Base-by-base conservation (phyloP, 2,888 invertebrate species). In the Iselma pallidipennis region DNA sequence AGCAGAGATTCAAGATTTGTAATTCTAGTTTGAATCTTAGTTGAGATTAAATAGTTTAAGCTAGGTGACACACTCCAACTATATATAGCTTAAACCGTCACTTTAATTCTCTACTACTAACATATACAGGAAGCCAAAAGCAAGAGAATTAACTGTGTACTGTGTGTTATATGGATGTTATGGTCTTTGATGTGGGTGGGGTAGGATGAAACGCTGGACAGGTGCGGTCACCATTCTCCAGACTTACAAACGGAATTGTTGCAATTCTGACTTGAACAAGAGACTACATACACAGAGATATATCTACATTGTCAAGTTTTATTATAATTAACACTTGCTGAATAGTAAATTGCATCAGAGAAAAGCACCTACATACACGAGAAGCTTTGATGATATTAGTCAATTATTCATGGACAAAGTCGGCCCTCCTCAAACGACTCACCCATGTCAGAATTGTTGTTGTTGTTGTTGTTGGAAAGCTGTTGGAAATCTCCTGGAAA, bases 191-290 rank as follows among this genome's bases (percentile, higher is more conserved):
- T 75, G 76, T 75, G 74, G 75, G 68, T 16, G 37, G 65, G 64
- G 59, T 25, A 58, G 74, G 76, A 77, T 78, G 76, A 76, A 74
- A 75, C 69, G 37, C 76, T 70, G 76, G 78, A 76, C 77, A 77
- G 75, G 68, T 76, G 76, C 69, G 76, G 77, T 75, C 76, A 73
- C 72, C 72, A 70, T 71, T 68, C 70, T 59, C 57, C 73, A 74
- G 73, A 77, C 78, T 77, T 77, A 79, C 79, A 80, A 79, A 78
- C 79, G 72, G 78, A 79, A 80, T 80, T 80, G 78, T 78, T 78
- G 76, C 79, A 74, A 75, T 2, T 37, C 74, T 78, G 76, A 78
- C 78, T 79, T 76, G 12, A 77, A 73, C 63, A 19, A 55, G 48
- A 58, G 62, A 29, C 68, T 74, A 73, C 71, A 37, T n/a, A 37